Conservation (phyloP, 2,888 invertebrate species). For the Carcina quercana region DNA sequence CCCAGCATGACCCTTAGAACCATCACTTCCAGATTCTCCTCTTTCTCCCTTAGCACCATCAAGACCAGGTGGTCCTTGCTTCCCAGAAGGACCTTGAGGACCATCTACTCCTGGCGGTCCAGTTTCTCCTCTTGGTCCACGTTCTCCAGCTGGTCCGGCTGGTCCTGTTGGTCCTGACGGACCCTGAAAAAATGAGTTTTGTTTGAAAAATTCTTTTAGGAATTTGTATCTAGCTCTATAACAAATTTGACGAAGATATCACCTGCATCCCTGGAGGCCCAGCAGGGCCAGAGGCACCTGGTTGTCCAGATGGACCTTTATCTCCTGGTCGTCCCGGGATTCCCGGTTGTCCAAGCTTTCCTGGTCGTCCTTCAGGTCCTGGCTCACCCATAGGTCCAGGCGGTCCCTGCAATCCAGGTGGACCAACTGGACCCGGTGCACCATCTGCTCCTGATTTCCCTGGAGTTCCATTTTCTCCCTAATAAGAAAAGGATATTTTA, state of each 20-base stretch:
- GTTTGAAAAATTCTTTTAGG: neutral
- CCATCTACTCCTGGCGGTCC: conserved; percentile 87
- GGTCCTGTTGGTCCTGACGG: conserved; percentile 78
- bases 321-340: conserved; percentile 83
- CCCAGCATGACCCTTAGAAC: conserved; percentile 88
- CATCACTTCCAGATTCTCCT: conserved; percentile 79
- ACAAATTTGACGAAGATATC: too few relatives aligned
- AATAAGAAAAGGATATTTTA: conserved; percentile 10
- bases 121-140: conserved; percentile 81
- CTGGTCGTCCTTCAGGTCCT: conserved; percentile 76
- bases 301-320: conserved; percentile 80
- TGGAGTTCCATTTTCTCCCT: conserved; percentile 82
- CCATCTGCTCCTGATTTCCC: conserved; percentile 85
- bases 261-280: conserved; percentile 83
- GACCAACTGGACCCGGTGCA: conserved; percentile 79
- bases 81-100: conserved; percentile 84
- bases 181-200: conserved; percentile 62
- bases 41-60: conserved; percentile 80
- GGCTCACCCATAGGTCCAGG: conserved; percentile 77
- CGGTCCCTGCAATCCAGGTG: conserved; percentile 79
- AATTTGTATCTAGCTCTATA: too few relatives aligned
- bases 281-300: conserved; percentile 77
- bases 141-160: conserved; percentile 80
- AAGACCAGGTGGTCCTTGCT: conserved; percentile 82
- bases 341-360: conserved; percentile 82